Evolutionary conservation across 2,113 vertebrate genomes (phyloP).

Genomic region (Sebastes fasciatus): DNA sequence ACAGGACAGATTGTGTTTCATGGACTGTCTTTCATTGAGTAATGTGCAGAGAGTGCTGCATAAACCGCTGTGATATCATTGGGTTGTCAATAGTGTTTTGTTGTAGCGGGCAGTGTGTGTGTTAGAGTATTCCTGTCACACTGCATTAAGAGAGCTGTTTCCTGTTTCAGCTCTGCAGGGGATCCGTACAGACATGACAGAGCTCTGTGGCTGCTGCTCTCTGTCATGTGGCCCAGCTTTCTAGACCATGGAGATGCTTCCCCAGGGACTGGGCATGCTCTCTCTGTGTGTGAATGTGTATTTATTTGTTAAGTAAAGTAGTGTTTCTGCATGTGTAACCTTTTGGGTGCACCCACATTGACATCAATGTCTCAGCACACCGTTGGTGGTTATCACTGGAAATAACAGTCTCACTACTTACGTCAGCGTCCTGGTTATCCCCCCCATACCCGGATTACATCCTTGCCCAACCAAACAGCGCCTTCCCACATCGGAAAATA

Average conservation of each 20-base stretch:
- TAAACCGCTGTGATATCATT: constrained; percentile 72
- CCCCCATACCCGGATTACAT: not conserved
- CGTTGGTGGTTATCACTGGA: constrained; percentile 21
- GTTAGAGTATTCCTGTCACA: constrained; percentile 45
- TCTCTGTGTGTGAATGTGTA: not conserved
- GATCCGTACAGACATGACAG: constrained; percentile 41
- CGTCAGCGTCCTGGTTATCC: constrained; percentile 11
- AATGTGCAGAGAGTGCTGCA: constrained; percentile 48
- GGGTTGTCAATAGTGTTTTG: constrained; percentile 65
- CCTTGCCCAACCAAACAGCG: constrained; percentile 6
- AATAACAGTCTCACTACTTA: constrained; percentile 23
- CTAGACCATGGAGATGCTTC: constrained; percentile 45
- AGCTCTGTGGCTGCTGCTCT: constrained; percentile 49
- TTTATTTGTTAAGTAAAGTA: not conserved
- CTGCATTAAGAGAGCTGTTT: constrained; percentile 37
- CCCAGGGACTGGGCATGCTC: constrained; percentile 14
- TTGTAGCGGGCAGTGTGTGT: constrained; percentile 33
- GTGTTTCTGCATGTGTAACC: not conserved
- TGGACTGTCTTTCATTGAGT: constrained; percentile 57
- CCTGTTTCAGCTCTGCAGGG: constrained; percentile 44
- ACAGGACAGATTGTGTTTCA: constrained; percentile 66
- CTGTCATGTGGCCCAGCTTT: constrained; percentile 64
- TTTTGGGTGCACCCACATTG: not conserved
- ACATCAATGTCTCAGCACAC: not conserved
- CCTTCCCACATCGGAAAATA: constrained; percentile 23